A percentile compares a stretch with the other conserved stretches of the same genome.
These are phyloP conservation scores for Caradrina clavipalpis DNA, from an alignment of 2,888 invertebrate species.

Conservation along the genomic window DNA sequence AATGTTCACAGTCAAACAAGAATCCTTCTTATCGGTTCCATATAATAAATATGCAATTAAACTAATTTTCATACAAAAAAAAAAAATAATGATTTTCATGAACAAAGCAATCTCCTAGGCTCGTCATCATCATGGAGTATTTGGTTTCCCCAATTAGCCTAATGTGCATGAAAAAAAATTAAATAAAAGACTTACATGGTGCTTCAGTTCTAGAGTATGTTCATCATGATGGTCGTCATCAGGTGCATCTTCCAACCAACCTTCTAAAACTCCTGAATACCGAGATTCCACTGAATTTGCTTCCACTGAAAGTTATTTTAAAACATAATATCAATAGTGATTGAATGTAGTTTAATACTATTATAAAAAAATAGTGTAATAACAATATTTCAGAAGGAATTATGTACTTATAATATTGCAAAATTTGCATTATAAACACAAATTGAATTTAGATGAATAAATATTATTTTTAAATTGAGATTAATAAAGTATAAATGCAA, in stretches of 20 bases:
- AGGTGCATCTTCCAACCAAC: constrained; percentile 93
- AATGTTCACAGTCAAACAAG: neutral
- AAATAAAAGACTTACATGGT: constrained; percentile 83
- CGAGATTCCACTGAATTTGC: constrained; percentile 92
- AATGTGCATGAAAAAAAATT: neutral
- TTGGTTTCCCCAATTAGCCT: no score
- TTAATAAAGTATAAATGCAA: neutral
- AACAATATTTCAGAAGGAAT: neutral
- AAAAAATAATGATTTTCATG: no score
- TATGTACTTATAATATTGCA: no score
- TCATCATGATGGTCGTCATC: constrained; percentile 90
- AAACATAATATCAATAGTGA: neutral
- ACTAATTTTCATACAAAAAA: no score
- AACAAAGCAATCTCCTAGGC: no score
- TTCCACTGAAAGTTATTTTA: constrained; percentile 77
- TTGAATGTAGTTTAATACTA: neutral
- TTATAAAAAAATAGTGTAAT: neutral
- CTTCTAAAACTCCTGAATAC: constrained; percentile 94
- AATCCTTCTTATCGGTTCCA: no score
- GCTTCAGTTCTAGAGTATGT: constrained; percentile 88
- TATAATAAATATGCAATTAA: no score
- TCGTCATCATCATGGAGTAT: no score
- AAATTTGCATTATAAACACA: neutral
- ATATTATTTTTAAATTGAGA: neutral
- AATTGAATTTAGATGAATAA: neutral